Evolutionary conservation across 2,113 vertebrate species (phyloP), one percentile per base, ranked within the genome.

Genomic region (Dromaius novaehollandiae): DNA sequence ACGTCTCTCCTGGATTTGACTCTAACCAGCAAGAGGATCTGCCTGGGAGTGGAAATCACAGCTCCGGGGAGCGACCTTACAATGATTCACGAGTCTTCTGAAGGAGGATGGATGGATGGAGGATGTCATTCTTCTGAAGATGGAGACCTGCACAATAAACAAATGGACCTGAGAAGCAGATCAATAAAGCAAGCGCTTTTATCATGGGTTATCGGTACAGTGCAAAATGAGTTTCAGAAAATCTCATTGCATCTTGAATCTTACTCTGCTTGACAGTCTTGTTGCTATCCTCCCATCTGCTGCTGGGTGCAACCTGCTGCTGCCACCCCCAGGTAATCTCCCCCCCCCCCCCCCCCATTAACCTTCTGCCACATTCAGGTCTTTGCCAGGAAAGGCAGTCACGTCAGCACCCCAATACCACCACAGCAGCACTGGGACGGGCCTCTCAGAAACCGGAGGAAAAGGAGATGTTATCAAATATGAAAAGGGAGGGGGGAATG

Each of bases 301-400:
- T 3, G 13, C 32, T 8, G 13, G 34, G 51, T 13, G 44, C 75
- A 63, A 36, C 34, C 34, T 8, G 34, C 28, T 17, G 60, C 5
- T 1, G 46, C 75, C 3, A 1, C 50, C 24, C 61, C 21, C 46
- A 19, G 2, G 46, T 36, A 10, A 48, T 15, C 56, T 6, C 32
- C 4, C 7, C 14, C 16, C 36, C 21, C 30, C 46, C n/a, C n/a
- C n/a, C n/a, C n/a, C n/a, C n/a, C n/a, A 48, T 48, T 3, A 6
- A 50, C 48, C 28, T 21, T 36, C 5, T 0, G 13, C 26, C 13
- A 13, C 60, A 2, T 11, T 7, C 4, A 0, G 46, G 26, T 51
- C 60, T 58, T 34, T 48, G 25, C 25, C 13, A 12, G 6, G 61
- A 28, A 38, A 20, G 38, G 36, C 20, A 50, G 17, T 34, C 36